Conservation (phyloP, 1,140 invertebrate genomes). For the roundworm (Caenorhabditis elegans) region WBcel235 BX284606.5:8257501-8258000, state of each 20-base stretch:
- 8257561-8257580: too few species aligned
- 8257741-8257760: constrained; percentile 22
- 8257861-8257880: constrained; percentile 24
- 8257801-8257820: constrained; percentile 13
- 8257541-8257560: too few species aligned
- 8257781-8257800: constrained; percentile 29
- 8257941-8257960: background rate
- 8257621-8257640: too few species aligned
- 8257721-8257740: too few species aligned
- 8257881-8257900: background rate
- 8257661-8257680: too few species aligned
- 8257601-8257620: too few species aligned
- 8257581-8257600: too few species aligned
- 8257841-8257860: constrained; percentile 32
- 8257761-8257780: background rate
- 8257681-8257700: too few species aligned
- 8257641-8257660: too few species aligned
- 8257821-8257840: constrained; percentile 25
- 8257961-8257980: background rate
- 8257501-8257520: too few species aligned
- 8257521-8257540: too few species aligned
- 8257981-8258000: background rate
- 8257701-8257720: too few species aligned
- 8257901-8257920: constrained; percentile 3
- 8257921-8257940: background rate